A percentile compares a stretch with the other conserved stretches of the same genome.
phyloP scores from a whole-genome alignment of 2,797 vertebrate genomes.

The Microtus obscurus region DNA sequence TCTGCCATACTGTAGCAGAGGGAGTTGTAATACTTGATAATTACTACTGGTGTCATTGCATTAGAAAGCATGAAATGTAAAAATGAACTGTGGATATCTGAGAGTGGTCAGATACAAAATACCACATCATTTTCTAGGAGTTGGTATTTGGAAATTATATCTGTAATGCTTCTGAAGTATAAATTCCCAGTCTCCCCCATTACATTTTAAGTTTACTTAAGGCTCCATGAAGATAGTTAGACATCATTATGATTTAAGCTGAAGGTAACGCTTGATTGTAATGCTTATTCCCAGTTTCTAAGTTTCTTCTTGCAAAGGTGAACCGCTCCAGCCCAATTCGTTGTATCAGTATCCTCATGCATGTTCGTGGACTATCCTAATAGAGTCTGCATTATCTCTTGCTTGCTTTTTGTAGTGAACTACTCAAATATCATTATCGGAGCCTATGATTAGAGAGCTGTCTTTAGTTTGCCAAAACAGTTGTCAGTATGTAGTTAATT shows the following conservation, averaged over 20 bases:
- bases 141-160: conserved; percentile 67
- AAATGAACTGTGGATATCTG: conserved; percentile 50
- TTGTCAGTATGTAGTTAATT: conserved; percentile 56
- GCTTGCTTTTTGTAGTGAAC: conserved; percentile 72
- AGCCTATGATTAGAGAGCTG: conserved; percentile 65
- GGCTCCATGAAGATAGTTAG: conserved; percentile 73
- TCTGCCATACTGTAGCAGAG: background rate
- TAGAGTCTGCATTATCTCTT: conserved; percentile 70
- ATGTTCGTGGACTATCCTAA: conserved; percentile 55
- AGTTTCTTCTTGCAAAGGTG: conserved; percentile 52
- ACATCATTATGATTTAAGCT: conserved; percentile 82
- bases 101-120: conserved; percentile 69
- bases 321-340: conserved; percentile 1
- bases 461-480: conserved; percentile 53
- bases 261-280: conserved; percentile 75
- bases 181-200: background rate
- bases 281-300: conserved; percentile 58
- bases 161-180: conserved; percentile 3
- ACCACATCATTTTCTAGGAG: conserved; percentile 79
- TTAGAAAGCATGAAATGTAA: conserved; percentile 28
- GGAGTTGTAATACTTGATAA: background rate
- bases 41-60: conserved; percentile 28
- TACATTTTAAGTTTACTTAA: conserved; percentile 79
- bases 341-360: conserved; percentile 67
- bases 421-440: conserved; percentile 68